These are phyloP conservation scores for Cyclophora albipunctata DNA, from an alignment of 2,888 invertebrate genomes.

Conservation along the genomic window DNA sequence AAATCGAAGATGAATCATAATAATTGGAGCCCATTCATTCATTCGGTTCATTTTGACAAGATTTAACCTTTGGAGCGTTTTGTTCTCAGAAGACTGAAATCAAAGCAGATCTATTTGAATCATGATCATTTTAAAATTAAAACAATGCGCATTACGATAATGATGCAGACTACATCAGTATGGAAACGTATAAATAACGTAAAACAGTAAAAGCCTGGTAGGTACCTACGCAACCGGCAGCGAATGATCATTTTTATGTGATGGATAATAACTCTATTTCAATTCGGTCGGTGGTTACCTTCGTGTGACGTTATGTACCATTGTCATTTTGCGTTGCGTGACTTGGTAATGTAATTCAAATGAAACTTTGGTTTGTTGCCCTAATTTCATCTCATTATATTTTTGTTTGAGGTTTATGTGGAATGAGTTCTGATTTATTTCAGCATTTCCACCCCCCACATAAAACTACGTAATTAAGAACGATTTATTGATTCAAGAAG, in stretches of 20 bases:
- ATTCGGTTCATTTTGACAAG: background rate
- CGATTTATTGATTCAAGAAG: conserved; percentile 8
- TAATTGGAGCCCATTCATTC: conserved; percentile 2
- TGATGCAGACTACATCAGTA: too few species aligned
- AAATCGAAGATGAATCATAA: conserved; percentile 9
- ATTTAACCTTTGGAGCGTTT: too few species aligned
- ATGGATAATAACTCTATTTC: conserved; percentile 8
- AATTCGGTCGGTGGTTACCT: conserved; percentile 35
- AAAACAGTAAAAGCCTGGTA: background rate
- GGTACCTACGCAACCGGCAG: background rate
- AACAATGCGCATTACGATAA: too few species aligned
- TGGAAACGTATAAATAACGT: too few species aligned
- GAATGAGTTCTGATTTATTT: conserved; percentile 51
- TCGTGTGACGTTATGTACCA: conserved; percentile 45
- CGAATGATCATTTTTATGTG: background rate
- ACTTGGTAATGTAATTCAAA: conserved; percentile 56
- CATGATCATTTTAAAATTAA: too few species aligned
- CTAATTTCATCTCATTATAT: conserved; percentile 59
- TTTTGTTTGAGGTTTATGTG: conserved; percentile 51
- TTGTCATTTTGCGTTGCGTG: conserved; percentile 59
- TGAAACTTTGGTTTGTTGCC: conserved; percentile 59
- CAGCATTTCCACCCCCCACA: background rate
- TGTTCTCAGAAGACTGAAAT: too few species aligned
- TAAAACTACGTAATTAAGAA: conserved; percentile 11
- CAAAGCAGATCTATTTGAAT: too few species aligned